A percentile compares a stretch with the other conserved stretches of the same genome.
Conservation (phyloP, 2,888 invertebrate genomes). For the Onthophagus sagittarius region DNA sequence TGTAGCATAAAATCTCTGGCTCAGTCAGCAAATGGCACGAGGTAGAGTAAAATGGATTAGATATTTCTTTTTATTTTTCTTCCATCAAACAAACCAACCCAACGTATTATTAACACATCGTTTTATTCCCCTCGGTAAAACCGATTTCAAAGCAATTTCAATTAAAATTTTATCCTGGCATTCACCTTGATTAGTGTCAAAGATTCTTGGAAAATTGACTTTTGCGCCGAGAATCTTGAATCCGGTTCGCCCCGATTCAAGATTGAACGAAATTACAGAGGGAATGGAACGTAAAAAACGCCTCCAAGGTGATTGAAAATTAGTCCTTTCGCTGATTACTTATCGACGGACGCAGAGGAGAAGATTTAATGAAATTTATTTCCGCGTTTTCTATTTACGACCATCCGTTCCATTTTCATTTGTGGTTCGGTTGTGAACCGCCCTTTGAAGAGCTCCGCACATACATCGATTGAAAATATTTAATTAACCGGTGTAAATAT, state of each 20-base stretch:
- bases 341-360: background rate
- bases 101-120: background rate
- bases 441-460: background rate
- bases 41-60: background rate
- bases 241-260: background rate
- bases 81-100: background rate
- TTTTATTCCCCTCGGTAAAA: background rate
- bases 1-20: background rate
- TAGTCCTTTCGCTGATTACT: background rate
- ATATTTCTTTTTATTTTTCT: background rate
- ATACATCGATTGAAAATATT: background rate
- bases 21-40: background rate
- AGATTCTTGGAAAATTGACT: conserved; percentile 7
- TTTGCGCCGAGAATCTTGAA: background rate
- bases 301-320: background rate
- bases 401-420: too few species aligned
- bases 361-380: background rate
- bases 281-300: background rate
- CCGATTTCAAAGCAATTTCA: background rate
- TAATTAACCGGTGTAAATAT: background rate
- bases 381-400: background rate
- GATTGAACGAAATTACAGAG: background rate
- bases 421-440: background rate
- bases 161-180: conserved; percentile 5
- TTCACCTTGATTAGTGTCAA: conserved; percentile 25